Conservation (phyloP, 2,797 vertebrate genomes). For the Cyclura pinguis region DNA sequence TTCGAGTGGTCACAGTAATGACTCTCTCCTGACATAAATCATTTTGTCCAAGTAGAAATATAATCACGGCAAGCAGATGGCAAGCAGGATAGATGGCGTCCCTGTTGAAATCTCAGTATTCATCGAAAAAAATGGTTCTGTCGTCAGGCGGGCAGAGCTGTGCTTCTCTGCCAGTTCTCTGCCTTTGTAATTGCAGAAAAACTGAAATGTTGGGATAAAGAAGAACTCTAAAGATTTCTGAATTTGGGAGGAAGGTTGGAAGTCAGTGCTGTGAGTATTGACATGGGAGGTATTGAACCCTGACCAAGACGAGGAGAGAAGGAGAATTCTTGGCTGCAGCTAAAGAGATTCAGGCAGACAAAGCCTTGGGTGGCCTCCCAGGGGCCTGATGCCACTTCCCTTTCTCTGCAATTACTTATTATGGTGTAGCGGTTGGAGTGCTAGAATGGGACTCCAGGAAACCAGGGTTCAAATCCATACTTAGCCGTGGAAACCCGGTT, state of each 20-base stretch:
- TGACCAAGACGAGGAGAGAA: too few relatives aligned
- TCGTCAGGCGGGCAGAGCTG: neutral
- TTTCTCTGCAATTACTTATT: too few relatives aligned
- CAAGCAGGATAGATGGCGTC: constrained; percentile 20
- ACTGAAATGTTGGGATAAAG: neutral
- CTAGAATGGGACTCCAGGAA: too few relatives aligned
- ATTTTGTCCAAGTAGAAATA: constrained; percentile 25
- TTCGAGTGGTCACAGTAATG: fast-evolving
- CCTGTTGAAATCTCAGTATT: constrained; percentile 12
- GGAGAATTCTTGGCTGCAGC: too few relatives aligned
- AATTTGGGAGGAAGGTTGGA: too few relatives aligned
- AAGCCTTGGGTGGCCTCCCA: too few relatives aligned
- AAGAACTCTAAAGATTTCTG: neutral
- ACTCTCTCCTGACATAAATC: neutral
- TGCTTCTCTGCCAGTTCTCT: neutral
- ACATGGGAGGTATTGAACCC: neutral
- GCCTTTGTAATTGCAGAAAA: neutral
- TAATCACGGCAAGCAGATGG: constrained; percentile 6
- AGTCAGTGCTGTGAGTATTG: too few relatives aligned
- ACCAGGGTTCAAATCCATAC: too few relatives aligned
- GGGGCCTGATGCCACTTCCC: too few relatives aligned
- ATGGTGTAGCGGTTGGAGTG: too few relatives aligned
- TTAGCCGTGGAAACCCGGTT: too few relatives aligned
- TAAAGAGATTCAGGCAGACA: too few relatives aligned
- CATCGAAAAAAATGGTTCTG: constrained; percentile 7